Base-by-base conservation (phyloP, 2,113 vertebrate genomes). In the Dipodomys spectabilis region DNA sequence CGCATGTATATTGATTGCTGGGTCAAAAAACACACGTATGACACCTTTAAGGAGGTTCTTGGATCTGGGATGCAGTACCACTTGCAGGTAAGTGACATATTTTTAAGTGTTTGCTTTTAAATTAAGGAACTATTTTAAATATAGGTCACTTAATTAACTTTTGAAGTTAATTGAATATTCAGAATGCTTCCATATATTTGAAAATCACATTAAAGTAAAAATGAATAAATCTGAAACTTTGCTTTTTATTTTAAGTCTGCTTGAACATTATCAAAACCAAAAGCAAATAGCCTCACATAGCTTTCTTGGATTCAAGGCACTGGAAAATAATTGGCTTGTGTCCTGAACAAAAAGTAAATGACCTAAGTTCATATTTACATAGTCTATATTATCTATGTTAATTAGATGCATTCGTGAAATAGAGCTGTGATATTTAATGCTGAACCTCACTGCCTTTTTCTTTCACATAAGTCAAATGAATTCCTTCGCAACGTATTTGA, bases 41-140 rank as follows among this genome's bases (percentile, higher is more conserved):
- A 99, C 44, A 98, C 98, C 3, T 99, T 99, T 97, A 99, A 99
- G 92, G 99, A 99, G 97, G 97, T 99, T 35, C 98, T 99, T 86
- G 99, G 99, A 32, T 99, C 99, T 0, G 99, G 99, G 12, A 99
- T 99, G 99, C 99, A 99, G n/a, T 99, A 99, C 97, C 99, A 99
- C 95, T 98, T 99, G 82, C 99, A 99, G 99, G 99, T 99, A 96
- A 96, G 86, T 88, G 53, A 77, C 20, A 16, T 57, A 62, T 15
- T 86, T 82, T 84, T 64, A 20, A 1, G 53, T 27, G 15, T 74
- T 49, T 62, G 27, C 39, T 94, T 96, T 88, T 82, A 69, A 90
- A 32, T 60, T 92, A 62, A 60, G 28, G 23, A 80, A 16, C 12
- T 30, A 18, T 44, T 72, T 49, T 80, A 10, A 87, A n/a, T 83